phyloP scores from a whole-genome alignment of 2,797 vertebrate genomes.

The Scarus forsteni region DNA sequence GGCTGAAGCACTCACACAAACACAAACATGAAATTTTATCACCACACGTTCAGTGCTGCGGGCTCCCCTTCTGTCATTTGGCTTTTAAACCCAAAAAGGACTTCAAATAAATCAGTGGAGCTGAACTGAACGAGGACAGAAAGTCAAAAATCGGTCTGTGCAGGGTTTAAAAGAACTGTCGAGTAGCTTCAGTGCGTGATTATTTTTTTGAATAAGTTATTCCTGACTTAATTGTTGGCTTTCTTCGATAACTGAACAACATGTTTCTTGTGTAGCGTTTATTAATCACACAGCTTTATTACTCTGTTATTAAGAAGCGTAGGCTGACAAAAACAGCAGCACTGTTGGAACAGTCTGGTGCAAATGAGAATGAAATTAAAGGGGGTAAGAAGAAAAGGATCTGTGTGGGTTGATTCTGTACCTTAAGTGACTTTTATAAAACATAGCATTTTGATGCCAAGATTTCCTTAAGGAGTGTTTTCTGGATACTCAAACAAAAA shows the following conservation, averaged over 20 bases:
- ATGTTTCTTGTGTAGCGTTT: background rate
- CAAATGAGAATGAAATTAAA: background rate
- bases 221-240: background rate
- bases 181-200: background rate
- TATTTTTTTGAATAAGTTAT: background rate
- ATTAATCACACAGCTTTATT: background rate
- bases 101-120: conserved; percentile 25
- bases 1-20: background rate
- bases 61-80: conserved; percentile 44
- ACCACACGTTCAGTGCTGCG: conserved; percentile 28
- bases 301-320: background rate
- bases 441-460: background rate
- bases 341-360: background rate
- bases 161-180: background rate
- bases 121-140: conserved; percentile 12
- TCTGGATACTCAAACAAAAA: too few relatives aligned
- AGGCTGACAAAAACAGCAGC: background rate
- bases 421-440: background rate
- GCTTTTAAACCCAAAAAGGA: conserved; percentile 31
- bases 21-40: background rate
- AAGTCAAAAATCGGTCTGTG: conserved; percentile 3
- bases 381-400: background rate
- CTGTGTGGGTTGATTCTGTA: background rate
- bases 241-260: background rate
- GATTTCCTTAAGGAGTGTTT: background rate